Evolutionary conservation across 2,797 vertebrate species (phyloP), one percentile per base, ranked within the genome.

Genomic region (Sylvia borin): DNA sequence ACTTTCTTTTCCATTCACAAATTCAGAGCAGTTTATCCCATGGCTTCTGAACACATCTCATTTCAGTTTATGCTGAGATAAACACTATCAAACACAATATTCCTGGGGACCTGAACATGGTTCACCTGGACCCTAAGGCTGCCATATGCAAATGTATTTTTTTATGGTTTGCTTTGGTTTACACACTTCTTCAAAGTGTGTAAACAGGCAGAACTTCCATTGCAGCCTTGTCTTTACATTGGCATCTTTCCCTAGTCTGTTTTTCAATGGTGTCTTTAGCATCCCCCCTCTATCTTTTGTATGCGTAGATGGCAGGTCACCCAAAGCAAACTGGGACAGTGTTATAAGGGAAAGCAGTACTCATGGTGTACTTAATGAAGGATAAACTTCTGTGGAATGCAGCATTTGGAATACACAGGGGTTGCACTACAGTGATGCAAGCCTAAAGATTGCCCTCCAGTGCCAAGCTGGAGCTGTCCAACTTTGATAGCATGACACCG

Each of bases 391-490:
- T 9, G 26, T 58, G 50, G 13, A 58, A 36, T 7, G 48, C 51
- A 75, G 47, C 7, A 11, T 77, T 85, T 89, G 42, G 50, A 43
- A 61, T 20, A 5, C 16, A 10, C 26, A 50, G 54, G 20, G 61
- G 14, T 94, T 50, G 21, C 18, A 15, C 38, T 17, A 0, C 1
- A 8, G n/a, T 22, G 73, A 20, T 73, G 84, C n/a, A 47, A 79
- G 67, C 77, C 85, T 66, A 3, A 66, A 64, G 79, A 54, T 36
- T 95, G 79, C 74, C 76, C 73, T 93, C 43, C 53, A 67, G 91
- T 47, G 66, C 60, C n/a, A 16, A 40, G 70, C n/a, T 68, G 4
- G 40, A 60, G 66, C 74, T 67, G 45, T 79, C 66, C 78, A n/a
- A 12, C 60, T 86, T 43, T 31, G 62, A 47, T 36, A 75, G 64